Percentiles rank a stretch among this genome's conserved stretches.
These are phyloP conservation scores for Oryzias melastigma DNA, from an alignment of 2,113 vertebrate genomes.

Conservation along the genomic window DNA sequence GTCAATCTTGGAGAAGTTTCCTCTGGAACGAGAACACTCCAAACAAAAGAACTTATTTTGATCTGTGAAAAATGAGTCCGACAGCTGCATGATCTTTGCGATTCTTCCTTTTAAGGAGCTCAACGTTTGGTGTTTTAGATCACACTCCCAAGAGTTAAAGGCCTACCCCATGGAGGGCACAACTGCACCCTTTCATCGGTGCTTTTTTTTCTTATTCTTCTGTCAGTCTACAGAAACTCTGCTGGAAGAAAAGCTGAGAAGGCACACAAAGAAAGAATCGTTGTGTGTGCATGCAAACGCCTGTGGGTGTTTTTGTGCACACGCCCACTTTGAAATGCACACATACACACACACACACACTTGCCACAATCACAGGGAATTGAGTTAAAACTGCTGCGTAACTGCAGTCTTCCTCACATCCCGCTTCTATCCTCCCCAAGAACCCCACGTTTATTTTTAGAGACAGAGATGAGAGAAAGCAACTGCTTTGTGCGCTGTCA, in stretches of 20 bases:
- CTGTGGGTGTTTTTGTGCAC: constrained; percentile 20
- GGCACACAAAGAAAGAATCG: constrained; percentile 18
- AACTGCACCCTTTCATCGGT: background rate
- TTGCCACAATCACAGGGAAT: constrained; percentile 22
- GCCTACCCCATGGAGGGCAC: background rate
- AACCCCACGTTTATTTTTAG: constrained; percentile 66
- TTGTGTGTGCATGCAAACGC: constrained; percentile 12
- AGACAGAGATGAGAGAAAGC: constrained; percentile 63
- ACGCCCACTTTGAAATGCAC: constrained; percentile 18
- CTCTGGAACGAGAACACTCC: too few species aligned
- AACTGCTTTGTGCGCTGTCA: constrained; percentile 56
- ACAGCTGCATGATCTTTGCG: too few species aligned
- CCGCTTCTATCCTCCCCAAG: constrained; percentile 7
- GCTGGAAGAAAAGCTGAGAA: constrained; percentile 20
- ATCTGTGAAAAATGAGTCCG: too few species aligned
- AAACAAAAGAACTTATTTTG: too few species aligned
- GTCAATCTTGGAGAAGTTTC: too few species aligned
- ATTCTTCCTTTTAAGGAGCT: too few species aligned
- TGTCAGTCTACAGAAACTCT: constrained; percentile 19
- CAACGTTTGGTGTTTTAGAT: too few species aligned
- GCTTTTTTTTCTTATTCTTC: background rate
- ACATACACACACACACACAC: constrained; percentile 13
- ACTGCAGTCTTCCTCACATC: constrained; percentile 39
- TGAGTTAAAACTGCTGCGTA: constrained; percentile 61
- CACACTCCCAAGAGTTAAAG: background rate